phyloP scores from a whole-genome alignment of 2,888 invertebrate species.

The Drosophila bunnanda region DNA sequence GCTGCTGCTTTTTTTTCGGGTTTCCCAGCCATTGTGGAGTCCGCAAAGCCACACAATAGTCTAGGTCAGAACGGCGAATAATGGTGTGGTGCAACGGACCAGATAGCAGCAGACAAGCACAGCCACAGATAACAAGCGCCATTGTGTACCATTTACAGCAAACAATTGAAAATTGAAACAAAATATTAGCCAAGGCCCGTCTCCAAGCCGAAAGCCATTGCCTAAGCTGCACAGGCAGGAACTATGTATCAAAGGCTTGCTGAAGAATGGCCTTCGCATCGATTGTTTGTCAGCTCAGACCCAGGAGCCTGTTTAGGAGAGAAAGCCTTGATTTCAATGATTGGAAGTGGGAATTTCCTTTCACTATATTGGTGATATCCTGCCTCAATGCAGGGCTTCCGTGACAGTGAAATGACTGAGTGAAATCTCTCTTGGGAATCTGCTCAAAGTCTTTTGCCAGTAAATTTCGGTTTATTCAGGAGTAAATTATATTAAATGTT shows the following conservation, averaged over 20 bases:
- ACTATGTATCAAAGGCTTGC: constrained; percentile 25
- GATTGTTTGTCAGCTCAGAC: constrained; percentile 5
- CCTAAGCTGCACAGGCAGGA: constrained; percentile 12
- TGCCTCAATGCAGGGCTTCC: not conserved
- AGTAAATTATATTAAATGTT: not conserved
- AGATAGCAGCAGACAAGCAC: constrained; percentile 41
- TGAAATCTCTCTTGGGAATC: not conserved
- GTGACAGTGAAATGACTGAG: not conserved
- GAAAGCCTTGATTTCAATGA: not conserved
- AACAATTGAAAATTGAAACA: constrained; percentile 64
- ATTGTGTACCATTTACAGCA: constrained; percentile 51
- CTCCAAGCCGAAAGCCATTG: constrained; percentile 26
- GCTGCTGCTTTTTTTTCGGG: not conserved
- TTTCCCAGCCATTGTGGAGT: not conserved
- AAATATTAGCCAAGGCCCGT: constrained; percentile 47
- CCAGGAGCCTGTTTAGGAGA: not conserved
- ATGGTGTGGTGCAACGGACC: constrained; percentile 37
- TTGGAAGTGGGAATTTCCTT: constrained; percentile 4
- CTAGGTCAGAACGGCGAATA: constrained; percentile 20
- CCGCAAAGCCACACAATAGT: constrained; percentile 20
- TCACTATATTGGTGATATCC: constrained; percentile 2
- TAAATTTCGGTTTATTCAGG: not conserved
- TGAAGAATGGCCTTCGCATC: constrained; percentile 9
- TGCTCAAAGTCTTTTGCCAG: not conserved
- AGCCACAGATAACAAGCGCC: constrained; percentile 44